Conservation (phyloP, 2,797 vertebrate species). For the Notamacropus eugenii region DNA sequence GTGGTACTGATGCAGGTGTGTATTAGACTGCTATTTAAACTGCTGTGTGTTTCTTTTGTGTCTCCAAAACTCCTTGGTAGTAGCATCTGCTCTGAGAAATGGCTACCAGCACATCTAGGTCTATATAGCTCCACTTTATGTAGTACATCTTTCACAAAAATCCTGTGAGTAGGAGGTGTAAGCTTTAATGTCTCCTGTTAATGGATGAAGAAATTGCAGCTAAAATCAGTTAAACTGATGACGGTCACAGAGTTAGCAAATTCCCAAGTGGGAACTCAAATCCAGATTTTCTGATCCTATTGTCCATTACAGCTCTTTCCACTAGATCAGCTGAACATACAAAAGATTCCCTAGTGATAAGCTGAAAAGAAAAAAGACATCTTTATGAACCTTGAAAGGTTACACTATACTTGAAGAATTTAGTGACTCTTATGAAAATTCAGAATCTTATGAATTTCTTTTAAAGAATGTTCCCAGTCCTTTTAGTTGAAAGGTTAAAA, state of each 20-base stretch:
- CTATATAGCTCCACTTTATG: not conserved
- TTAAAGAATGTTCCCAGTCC: slow-evolving; percentile 74
- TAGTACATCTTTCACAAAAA: not conserved
- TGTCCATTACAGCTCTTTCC: not conserved
- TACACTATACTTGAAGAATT: slow-evolving; percentile 64
- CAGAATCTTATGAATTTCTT: slow-evolving; percentile 69
- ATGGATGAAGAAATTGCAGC: not conserved
- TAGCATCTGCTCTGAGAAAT: not conserved
- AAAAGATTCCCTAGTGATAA: not conserved
- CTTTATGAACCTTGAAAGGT: slow-evolving; percentile 53
- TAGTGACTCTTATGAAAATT: slow-evolving; percentile 56
- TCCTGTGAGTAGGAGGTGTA: not conserved
- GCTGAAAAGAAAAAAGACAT: slow-evolving; percentile 16
- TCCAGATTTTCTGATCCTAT: not conserved
- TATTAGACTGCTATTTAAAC: not conserved
- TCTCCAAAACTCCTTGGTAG: not conserved
- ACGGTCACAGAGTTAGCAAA: not conserved
- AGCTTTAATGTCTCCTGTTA: not conserved
- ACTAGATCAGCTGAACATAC: not conserved
- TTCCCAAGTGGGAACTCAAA: not conserved
- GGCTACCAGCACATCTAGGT: not conserved
- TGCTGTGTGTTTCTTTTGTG: not conserved
- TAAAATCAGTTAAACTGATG: not conserved
- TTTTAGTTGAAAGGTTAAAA: slow-evolving; percentile 70
- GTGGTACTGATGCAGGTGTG: not conserved